Conservation (phyloP, 2,888 invertebrate genomes). For the Lasioglossum leucozonium region DNA sequence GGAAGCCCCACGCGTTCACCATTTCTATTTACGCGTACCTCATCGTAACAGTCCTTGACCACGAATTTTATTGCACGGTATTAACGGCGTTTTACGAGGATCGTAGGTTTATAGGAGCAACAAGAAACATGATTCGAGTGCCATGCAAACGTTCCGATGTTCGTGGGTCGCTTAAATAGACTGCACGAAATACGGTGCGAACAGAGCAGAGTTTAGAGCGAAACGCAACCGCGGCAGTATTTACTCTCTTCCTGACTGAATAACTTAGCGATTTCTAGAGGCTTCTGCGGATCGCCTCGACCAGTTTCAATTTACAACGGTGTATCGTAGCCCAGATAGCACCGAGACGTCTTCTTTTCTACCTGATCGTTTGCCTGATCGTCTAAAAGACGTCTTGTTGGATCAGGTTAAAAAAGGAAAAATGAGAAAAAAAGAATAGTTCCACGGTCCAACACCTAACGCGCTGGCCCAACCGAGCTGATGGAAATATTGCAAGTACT, state of each 20-base stretch:
- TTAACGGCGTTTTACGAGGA: constrained; percentile 37
- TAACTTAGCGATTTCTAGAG: background rate
- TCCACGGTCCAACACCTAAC: too few species aligned
- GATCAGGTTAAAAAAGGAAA: too few species aligned
- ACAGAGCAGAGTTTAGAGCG: background rate
- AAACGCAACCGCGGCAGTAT: background rate
- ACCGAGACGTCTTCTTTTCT: too few species aligned
- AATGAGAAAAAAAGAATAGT: too few species aligned
- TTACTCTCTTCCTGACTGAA: background rate
- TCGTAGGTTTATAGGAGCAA: constrained; percentile 11
- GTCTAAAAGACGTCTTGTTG: too few species aligned
- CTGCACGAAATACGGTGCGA: background rate
- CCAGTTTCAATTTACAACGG: background rate
- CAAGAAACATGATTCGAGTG: background rate
- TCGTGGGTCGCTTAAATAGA: background rate
- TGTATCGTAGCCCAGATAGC: too few species aligned
- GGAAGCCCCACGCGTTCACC: background rate
- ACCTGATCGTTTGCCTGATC: too few species aligned
- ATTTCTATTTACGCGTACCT: constrained; percentile 35
- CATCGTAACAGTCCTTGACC: constrained; percentile 31
- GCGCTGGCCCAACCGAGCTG: too few species aligned
- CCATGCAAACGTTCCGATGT: background rate
- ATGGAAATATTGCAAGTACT: too few species aligned
- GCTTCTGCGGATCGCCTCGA: background rate
- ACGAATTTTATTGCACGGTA: constrained; percentile 29